Conservation (phyloP, 2,797 vertebrate species). For the Anomalospiza imberbis region DNA sequence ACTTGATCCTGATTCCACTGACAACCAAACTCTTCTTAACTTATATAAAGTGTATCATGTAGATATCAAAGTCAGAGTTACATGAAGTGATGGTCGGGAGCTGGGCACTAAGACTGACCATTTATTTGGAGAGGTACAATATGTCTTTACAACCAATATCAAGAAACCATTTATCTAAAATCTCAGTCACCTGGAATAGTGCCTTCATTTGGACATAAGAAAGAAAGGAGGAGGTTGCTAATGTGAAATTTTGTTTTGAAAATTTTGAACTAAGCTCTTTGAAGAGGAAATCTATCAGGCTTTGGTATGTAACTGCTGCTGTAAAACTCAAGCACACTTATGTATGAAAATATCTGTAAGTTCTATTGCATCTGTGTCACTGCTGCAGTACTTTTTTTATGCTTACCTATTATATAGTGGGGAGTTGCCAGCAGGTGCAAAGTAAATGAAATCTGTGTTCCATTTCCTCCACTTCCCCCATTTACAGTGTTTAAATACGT, state of each 20-base stretch:
- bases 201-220: not conserved
- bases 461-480: not conserved
- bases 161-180: not conserved
- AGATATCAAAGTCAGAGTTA: not conserved
- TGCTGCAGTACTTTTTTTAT: not conserved
- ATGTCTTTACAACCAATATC: not conserved
- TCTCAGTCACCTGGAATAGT: not conserved
- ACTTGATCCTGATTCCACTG: not conserved
- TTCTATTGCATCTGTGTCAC: not conserved
- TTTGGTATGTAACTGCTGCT: not conserved
- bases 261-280: not conserved
- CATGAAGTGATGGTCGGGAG: not conserved
- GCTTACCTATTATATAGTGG: not conserved
- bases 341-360: not conserved
- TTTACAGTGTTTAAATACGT: not conserved
- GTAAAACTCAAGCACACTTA: not conserved
- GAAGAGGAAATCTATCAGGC: not conserved
- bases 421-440: not conserved
- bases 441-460: not conserved
- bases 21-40: not conserved
- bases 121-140: not conserved
- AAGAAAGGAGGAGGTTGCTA: not conserved
- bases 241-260: not conserved
- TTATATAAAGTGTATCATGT: not conserved
- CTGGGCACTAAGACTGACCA: not conserved